Evolutionary conservation across 2,888 invertebrate genomes (phyloP).

Genomic region (Caenorhabditis japonica): DNA sequence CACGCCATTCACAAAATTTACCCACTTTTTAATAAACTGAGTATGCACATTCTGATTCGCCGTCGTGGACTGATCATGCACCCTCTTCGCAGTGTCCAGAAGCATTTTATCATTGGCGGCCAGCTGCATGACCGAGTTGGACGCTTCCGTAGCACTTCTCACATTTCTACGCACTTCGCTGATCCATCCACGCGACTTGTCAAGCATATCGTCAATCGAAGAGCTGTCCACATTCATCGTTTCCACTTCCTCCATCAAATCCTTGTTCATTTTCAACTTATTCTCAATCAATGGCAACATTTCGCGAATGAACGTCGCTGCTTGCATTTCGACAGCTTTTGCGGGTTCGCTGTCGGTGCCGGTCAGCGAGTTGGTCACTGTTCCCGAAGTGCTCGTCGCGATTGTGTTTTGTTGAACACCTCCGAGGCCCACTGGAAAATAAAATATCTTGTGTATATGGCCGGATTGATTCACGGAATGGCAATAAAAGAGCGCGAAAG

Average conservation of each 20-base stretch:
- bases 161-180: slow-evolving; percentile 31
- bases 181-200: slow-evolving; percentile 41
- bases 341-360: slow-evolving; percentile 34
- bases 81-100: slow-evolving; percentile 28
- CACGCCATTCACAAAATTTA: too few species aligned
- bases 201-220: slow-evolving; percentile 43
- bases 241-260: slow-evolving; percentile 45
- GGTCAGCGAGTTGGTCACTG: slow-evolving; percentile 1
- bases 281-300: slow-evolving; percentile 43
- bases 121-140: slow-evolving; percentile 10
- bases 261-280: slow-evolving; percentile 41
- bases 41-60: slow-evolving; percentile 38
- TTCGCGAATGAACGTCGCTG: slow-evolving; percentile 31
- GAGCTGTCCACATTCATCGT: slow-evolving; percentile 26
- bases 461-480: background rate
- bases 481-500: too few species aligned
- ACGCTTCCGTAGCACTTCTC: slow-evolving; percentile 7
- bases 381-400: slow-evolving; percentile 7
- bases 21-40: slow-evolving; percentile 13
- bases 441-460: background rate
- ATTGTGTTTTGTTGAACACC: slow-evolving; percentile 35
- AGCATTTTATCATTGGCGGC: slow-evolving; percentile 30
- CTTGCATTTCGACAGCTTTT: slow-evolving; percentile 41
- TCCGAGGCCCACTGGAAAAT: slow-evolving; percentile 48
- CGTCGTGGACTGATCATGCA: slow-evolving; percentile 30